Percentiles rank a stretch among this genome's conserved stretches.
These are phyloP conservation scores for Gephyroberyx darwinii DNA, from an alignment of 2,797 vertebrate species.

Conservation along the genomic window DNA sequence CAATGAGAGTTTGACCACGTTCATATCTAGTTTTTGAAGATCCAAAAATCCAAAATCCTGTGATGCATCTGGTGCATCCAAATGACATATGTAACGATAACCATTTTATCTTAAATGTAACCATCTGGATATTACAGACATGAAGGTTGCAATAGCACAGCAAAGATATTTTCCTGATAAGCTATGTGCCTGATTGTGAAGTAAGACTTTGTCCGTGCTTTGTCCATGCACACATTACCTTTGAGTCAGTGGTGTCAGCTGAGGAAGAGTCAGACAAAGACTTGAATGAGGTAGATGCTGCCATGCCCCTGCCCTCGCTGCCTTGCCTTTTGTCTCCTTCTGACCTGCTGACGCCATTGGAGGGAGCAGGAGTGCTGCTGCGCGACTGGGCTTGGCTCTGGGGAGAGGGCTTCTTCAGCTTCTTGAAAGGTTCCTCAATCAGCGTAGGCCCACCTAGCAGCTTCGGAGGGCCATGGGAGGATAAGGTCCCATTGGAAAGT, in stretches of 20 bases:
- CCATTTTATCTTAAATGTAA: neutral
- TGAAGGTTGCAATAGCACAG: too few relatives aligned
- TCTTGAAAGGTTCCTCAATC: conserved; percentile 81
- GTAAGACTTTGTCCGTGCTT: neutral
- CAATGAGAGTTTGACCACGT: too few relatives aligned
- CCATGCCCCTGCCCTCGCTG: conserved; percentile 76
- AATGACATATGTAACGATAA: neutral
- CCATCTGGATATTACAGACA: neutral
- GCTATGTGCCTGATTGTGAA: neutral
- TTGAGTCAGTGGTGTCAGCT: conserved; percentile 81
- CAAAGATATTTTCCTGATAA: too few relatives aligned
- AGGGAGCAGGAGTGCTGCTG: conserved; percentile 72
- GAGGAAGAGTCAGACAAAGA: conserved; percentile 82
- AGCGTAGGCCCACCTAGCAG: conserved; percentile 63
- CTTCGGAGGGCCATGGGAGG: conserved; percentile 72
- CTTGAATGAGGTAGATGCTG: conserved; percentile 85
- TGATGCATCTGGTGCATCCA: too few relatives aligned
- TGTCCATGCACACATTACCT: conserved; percentile 64
- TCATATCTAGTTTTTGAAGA: too few relatives aligned
- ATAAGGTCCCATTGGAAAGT: conserved; percentile 67
- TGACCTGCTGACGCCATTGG: conserved; percentile 55
- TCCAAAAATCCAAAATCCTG: too few relatives aligned
- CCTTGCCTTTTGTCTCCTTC: conserved; percentile 76
- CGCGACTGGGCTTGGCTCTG: conserved; percentile 71
- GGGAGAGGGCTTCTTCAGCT: conserved; percentile 82